Evolutionary conservation across 2,113 vertebrate genomes (phyloP), one percentile per base, ranked within the genome.

Genomic region (Peromyscus polionotus): DNA sequence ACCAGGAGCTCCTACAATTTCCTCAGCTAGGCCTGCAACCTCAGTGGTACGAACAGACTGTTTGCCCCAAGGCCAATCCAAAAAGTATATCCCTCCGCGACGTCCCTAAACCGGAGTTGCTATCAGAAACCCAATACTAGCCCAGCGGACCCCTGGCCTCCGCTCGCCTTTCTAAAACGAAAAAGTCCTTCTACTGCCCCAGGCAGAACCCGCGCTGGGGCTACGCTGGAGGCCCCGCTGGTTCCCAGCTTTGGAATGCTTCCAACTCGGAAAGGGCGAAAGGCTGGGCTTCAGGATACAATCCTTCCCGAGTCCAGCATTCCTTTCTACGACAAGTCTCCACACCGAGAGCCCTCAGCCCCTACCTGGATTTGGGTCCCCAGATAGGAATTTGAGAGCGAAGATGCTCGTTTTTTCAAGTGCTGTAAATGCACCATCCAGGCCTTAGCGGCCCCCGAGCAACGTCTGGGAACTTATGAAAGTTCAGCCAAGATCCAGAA

Each of bases 161-260:
- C 0, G 20, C 12, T n/a, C 24, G 75, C 13, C 88, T 94, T 61
- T 72, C 39, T n/a, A 88, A 95, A 97, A 98, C 81, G 93, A 95
- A 97, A 97, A 95, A 57, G 54, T n/a, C 33, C 14, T 28, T 57
- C 81, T 51, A 0, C 4, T 13, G 48, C 48, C 39, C 19, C 9
- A 10, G n/a, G 39, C 6, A 6, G 86, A 92, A 77, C 51, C 9
- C 0, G 19, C 22, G 12, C 67, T 4, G 67, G 48, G 22, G 42
- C 75, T 84, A 67, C 4, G 39, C 90, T 57, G 19, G 17, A 92
- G 63, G 48, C 17, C 76, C 42, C 8, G 17, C 17, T 22, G 65
- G 22, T 36, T 68, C 67, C 36, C 8, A 2, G 91, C 42, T 87
- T 73, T 61, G 24, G 33, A 80, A 31, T 31, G 81, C 19, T 90